Evolutionary conservation across 2,797 vertebrate genomes (phyloP), one percentile per base, ranked within the genome.

Genomic region (Uromys caudimaculatus): DNA sequence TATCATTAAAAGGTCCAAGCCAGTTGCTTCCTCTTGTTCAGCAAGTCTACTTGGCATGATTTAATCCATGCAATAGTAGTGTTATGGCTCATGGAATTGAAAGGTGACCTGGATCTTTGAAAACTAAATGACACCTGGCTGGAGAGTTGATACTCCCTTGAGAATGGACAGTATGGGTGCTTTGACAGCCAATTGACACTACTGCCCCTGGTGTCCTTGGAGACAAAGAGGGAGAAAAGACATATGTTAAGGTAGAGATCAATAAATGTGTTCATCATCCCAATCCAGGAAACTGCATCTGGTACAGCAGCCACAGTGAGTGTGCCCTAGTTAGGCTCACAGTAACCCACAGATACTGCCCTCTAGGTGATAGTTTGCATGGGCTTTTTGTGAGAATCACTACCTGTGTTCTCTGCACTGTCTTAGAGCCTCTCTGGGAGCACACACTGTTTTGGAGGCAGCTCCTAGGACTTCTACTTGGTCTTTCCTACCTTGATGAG

Each of bases 291-390:
- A 32, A 47, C 3, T 44, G 14, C 35, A 5, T 5, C 88, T 6
- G 41, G 12, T 0, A 50, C 14, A 17, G 11, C 52, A 71, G 35
- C 9, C 23, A 24, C 6, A 3, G 4, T 6, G 5, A 4, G 17
- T 12, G 17, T 24, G 17, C 8, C 1, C 58, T 8, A 23, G 47
- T 16, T 11, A 38, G 5, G 79, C 27, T 44, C 3, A 14, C 8
- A 2, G 23, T 8, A 19, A 41, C 11, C 62, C 29, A 9, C 8
- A 29, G 38, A 12, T 12, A 35, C 3, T 60, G 83, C 64, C 56
- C 71, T 94, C 27, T 19, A 14, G 58, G n/a, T 7, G 29, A 44
- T 35, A 13, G 16, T 11, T 23, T 16, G 8, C 16, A 17, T 3
- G 41, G 16, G 24, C 17, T 17, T 35, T 1, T 2, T 21, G 9